Percentiles rank a stretch among this genome's conserved stretches.
Evolutionary conservation across 2,797 vertebrate species (phyloP).

Genomic region (Propithecus deckenii): DNA sequence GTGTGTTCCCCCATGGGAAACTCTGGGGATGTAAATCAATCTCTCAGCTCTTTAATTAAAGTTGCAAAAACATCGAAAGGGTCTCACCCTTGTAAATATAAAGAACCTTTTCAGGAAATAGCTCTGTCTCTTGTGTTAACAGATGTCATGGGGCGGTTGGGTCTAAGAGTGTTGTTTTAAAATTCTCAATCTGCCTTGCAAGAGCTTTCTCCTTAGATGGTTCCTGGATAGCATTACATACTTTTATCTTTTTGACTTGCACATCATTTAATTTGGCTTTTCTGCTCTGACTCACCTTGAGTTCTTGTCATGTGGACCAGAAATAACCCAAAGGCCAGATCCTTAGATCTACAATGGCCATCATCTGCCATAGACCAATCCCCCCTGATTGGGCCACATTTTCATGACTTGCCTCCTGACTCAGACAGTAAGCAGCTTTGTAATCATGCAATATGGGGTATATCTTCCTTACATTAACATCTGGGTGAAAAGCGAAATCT

Average conservation of each 20-base stretch:
- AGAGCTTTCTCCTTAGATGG: constrained; percentile 49
- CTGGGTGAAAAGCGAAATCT: neutral
- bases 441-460: neutral
- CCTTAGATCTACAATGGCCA: neutral
- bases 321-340: neutral
- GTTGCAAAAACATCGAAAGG: constrained; percentile 60
- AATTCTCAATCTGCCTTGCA: constrained; percentile 67
- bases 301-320: neutral
- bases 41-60: constrained; percentile 62
- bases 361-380: neutral
- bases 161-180: constrained; percentile 70
- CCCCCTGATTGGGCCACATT: neutral
- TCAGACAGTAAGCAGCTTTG: neutral
- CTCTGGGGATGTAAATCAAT: neutral
- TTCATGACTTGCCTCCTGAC: neutral
- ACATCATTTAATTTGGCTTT: constrained; percentile 20
- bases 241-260: constrained; percentile 9
- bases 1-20: constrained; percentile 4
- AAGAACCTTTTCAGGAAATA: constrained; percentile 70
- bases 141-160: constrained; percentile 66
- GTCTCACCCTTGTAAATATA: constrained; percentile 64
- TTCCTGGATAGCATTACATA: constrained; percentile 58
- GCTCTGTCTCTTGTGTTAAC: constrained; percentile 68
- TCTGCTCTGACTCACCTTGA: constrained; percentile 24
- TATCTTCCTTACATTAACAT: constrained; percentile 17